These are phyloP conservation scores for Protobothrops flavoviridis DNA, from an alignment of 2,113 vertebrate genomes.

Conservation along the genomic window DNA sequence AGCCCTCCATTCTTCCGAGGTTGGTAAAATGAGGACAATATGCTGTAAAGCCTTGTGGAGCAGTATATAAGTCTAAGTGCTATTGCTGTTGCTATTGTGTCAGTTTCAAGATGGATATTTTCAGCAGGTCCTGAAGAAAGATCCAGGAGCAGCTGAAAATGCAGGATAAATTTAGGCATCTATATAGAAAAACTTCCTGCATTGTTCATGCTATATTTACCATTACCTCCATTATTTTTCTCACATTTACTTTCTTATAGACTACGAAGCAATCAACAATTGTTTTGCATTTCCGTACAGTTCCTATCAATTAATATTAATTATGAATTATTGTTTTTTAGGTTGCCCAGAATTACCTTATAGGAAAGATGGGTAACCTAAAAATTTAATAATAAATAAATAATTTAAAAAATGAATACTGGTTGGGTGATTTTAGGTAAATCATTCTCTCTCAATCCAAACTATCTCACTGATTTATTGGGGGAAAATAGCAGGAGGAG, in stretches of 20 bases:
- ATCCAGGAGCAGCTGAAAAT: neutral
- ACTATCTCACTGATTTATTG: neutral
- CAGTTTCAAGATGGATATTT: neutral
- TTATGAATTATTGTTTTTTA: neutral
- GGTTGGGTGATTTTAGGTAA: neutral
- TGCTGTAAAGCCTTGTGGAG: too few species aligned
- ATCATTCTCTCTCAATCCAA: neutral
- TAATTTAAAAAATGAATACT: neutral
- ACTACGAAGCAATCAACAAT: neutral
- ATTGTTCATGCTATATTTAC: neutral
- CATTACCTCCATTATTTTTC: neutral
- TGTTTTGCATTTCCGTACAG: neutral
- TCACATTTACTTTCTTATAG: neutral
- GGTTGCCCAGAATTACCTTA: neutral
- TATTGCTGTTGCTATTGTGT: too few species aligned
- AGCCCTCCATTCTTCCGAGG: too few species aligned
- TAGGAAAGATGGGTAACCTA: neutral
- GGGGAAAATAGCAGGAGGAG: neutral
- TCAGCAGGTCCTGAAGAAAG: too few species aligned
- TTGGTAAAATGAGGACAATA: too few species aligned
- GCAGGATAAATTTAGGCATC: neutral
- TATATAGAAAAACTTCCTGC: neutral
- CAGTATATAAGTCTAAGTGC: too few species aligned
- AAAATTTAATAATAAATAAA: neutral
- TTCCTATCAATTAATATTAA: neutral